Conservation (phyloP, 2,113 vertebrate genomes). For the Phalacrocorax aristotelis region DNA sequence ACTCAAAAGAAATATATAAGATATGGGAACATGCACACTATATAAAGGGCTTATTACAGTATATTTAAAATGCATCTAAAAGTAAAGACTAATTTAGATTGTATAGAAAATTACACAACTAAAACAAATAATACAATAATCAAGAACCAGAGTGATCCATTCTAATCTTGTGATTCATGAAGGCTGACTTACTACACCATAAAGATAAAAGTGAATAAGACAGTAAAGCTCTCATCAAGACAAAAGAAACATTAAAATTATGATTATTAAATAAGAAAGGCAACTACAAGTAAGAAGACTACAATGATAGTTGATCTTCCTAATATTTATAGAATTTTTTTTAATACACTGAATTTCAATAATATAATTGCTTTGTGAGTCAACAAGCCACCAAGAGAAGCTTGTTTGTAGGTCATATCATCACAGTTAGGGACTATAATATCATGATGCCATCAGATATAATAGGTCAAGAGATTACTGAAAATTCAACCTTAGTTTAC, state of each 20-base stretch:
- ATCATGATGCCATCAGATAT: background rate
- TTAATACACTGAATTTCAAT: background rate
- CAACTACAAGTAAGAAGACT: background rate
- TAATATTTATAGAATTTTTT: background rate
- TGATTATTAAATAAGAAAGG: background rate
- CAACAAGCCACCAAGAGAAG: background rate
- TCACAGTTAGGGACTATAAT: background rate
- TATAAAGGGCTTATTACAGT: background rate
- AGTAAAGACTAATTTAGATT: background rate
- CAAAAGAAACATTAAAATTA: background rate
- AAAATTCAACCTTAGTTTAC: background rate
- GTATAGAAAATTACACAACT: background rate
- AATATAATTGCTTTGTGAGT: background rate
- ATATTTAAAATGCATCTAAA: background rate
- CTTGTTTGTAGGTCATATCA: background rate
- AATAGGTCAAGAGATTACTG: background rate
- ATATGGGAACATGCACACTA: background rate
- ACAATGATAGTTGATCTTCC: background rate
- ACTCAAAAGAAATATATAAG: background rate
- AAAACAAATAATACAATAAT: background rate
- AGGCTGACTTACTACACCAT: background rate
- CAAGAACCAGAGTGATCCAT: background rate
- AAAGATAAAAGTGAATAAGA: background rate
- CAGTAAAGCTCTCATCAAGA: background rate
- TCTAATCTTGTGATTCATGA: background rate